Evolutionary conservation across 2,888 invertebrate species (phyloP), one percentile per base, ranked within the genome.

Genomic region (Drosophila macrospina): DNA sequence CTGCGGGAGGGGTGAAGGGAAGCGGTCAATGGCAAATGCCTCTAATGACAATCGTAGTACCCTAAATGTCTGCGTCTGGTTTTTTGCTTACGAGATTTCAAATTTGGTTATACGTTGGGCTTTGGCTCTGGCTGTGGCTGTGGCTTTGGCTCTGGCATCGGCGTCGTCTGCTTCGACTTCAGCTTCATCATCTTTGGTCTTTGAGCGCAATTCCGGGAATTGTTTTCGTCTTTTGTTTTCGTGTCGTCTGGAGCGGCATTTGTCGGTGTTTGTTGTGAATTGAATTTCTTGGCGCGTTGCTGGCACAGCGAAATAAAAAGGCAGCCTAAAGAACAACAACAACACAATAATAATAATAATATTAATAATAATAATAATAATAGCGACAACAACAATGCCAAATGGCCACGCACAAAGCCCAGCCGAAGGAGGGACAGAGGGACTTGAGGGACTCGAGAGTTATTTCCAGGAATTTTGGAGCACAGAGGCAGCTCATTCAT

Each of bases 151-250:
- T n/a, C n/a, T n/a, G n/a, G n/a, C n/a, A n/a, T n/a, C 8, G 61
- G 47, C 20, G 55, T 34, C 16, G 39, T 41, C 47, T 63, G 10
- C 32, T n/a, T n/a, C 28, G 28, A 28, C 10, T 41, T 59, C 20
- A 32, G 15, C 32, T 30, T 32, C 16, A 47, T 32, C 32, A n/a
- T 32, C 47, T 24, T 62, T 13, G 54, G 20, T 66, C 48, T 63
- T 65, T 42, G 47, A 48, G 61, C 47, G 60, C 83, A 67, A 72
- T 86, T 84, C 84, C 73, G 48, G 77, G 84, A 84, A 84, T 84
- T 86, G 73, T 84, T 84, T 76, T 44, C 42, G 80, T 69, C 78
- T 86, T 83, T 78, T 82, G 82, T 79, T 77, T 76, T 78, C 68
- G 44, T 51, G 41, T 54, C 66, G 74, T 76, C 64, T 77, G 68